Conservation (phyloP, 2,113 vertebrate species). For the Odocoileus virginianus region DNA sequence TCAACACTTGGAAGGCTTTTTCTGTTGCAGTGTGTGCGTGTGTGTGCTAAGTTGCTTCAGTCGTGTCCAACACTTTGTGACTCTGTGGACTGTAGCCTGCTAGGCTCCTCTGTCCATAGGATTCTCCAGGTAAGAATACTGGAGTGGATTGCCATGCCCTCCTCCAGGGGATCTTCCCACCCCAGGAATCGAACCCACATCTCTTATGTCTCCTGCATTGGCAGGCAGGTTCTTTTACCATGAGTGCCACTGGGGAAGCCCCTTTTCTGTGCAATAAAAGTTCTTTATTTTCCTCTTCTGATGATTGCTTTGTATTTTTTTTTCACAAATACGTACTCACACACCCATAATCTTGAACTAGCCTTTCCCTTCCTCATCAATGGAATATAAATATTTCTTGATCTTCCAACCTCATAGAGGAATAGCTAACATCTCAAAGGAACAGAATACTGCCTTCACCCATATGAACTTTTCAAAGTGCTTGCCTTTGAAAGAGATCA, state of each 20-base stretch:
- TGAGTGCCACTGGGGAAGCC: neutral
- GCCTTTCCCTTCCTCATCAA: neutral
- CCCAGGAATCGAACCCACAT: neutral
- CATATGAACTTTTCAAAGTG: constrained; percentile 50
- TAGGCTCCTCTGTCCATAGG: neutral
- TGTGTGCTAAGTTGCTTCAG: neutral
- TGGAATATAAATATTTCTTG: neutral
- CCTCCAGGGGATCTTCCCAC: neutral
- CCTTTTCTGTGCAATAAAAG: neutral
- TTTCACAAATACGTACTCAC: neutral
- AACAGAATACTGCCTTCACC: neutral
- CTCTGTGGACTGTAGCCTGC: neutral
- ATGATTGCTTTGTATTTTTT: neutral
- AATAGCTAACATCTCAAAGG: neutral
- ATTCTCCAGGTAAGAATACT: neutral
- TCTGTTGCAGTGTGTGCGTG: neutral
- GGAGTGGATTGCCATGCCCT: neutral
- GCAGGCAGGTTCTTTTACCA: neutral
- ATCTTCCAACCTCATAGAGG: neutral
- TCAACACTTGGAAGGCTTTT: neutral
- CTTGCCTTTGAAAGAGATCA: constrained; percentile 74
- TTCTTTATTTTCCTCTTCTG: neutral
- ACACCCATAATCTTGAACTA: neutral
- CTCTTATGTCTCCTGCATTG: neutral
- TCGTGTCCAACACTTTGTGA: neutral